A percentile compares a stretch with the other conserved stretches of the same genome.
phyloP scores from a whole-genome alignment of 2,113 vertebrate species.

The Serinus canaria region DNA sequence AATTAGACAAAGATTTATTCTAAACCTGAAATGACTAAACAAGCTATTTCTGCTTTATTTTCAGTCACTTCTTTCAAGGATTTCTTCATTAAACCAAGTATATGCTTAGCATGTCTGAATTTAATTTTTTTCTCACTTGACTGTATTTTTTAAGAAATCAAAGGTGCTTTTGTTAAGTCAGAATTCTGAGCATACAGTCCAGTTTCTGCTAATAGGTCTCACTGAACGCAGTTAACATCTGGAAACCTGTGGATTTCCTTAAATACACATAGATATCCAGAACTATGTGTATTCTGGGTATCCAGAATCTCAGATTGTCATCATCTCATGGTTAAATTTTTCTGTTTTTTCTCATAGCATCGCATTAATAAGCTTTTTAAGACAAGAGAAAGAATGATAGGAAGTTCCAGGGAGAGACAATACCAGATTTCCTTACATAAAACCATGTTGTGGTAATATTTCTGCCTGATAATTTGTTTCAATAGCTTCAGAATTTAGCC shows the following conservation, averaged over 20 bases:
- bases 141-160: not conserved
- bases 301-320: not conserved
- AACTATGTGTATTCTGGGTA: not conserved
- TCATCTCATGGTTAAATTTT: not conserved
- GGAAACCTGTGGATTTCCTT: not conserved
- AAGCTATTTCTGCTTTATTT: not conserved
- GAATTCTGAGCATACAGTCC: not conserved
- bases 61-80: not conserved
- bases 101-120: not conserved
- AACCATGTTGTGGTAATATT: not conserved
- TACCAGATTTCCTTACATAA: not conserved
- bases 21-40: not conserved
- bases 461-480: not conserved
- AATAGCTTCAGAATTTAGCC: not conserved
- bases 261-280: not conserved
- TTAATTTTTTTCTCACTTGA: not conserved
- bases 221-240: not conserved
- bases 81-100: not conserved
- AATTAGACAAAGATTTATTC: not conserved
- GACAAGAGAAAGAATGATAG: not conserved
- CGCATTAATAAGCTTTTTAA: not conserved
- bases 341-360: not conserved
- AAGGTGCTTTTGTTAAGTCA: not conserved
- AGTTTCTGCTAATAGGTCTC: not conserved
- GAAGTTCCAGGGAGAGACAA: not conserved